Percentiles rank a stretch among this genome's conserved stretches.
These are phyloP conservation scores for Sesamia inferens DNA, from an alignment of 2,888 invertebrate genomes.

Conservation along the genomic window DNA sequence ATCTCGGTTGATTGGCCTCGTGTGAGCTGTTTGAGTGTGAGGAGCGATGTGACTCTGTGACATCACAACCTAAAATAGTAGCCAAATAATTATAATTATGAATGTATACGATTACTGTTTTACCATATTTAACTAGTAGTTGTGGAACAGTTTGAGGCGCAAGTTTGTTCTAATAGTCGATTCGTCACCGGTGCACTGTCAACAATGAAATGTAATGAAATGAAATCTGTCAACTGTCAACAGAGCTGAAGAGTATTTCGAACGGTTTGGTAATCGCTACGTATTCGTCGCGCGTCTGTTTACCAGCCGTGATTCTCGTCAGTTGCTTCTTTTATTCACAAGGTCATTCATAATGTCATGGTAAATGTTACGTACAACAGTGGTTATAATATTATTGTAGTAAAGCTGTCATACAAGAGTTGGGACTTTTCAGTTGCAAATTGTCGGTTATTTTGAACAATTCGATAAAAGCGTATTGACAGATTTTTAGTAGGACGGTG, in stretches of 20 bases:
- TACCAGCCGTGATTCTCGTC: background rate
- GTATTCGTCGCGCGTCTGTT: slow-evolving; percentile 18
- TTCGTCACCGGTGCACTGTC: slow-evolving; percentile 33
- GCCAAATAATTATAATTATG: slow-evolving; percentile 59
- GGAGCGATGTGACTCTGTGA: slow-evolving; percentile 19
- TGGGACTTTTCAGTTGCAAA: slow-evolving; percentile 16
- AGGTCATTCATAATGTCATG: background rate
- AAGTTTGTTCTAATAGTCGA: slow-evolving; percentile 15
- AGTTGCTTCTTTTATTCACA: slow-evolving; percentile 3
- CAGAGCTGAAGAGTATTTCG: slow-evolving; percentile 12
- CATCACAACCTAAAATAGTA: slow-evolving; percentile 60
- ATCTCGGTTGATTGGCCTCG: background rate
- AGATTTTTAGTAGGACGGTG: slow-evolving; percentile 15
- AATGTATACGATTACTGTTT: slow-evolving; percentile 58
- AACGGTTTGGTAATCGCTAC: slow-evolving; percentile 31
- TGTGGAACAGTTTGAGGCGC: slow-evolving; percentile 33
- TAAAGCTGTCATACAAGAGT: background rate
- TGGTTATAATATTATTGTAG: background rate
- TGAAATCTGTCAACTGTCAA: no score
- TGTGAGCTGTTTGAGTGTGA: background rate
- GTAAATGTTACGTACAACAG: no score
- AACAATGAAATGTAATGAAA: no score
- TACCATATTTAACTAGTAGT: slow-evolving; percentile 26
- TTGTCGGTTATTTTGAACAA: slow-evolving; percentile 23
- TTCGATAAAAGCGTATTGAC: slow-evolving; percentile 20